Conservation (phyloP, 92 coral and sea anemone species). For the Parazoanthus atlanticus region DNA sequence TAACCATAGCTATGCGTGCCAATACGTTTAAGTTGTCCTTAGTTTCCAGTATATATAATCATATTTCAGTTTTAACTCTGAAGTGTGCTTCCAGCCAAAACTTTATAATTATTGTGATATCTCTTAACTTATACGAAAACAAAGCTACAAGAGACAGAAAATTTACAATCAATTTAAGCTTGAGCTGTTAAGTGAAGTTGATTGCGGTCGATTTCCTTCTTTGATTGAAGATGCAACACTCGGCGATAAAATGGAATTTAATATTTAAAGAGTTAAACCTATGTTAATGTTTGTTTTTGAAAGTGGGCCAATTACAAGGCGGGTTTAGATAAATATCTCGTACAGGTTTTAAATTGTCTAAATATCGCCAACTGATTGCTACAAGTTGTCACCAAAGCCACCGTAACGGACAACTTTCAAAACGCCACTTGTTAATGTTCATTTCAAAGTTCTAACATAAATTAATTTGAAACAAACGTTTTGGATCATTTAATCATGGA, state of each 20-base stretch:
- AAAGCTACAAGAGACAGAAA: not conserved
- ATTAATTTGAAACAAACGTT: no score
- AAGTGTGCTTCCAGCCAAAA: no score
- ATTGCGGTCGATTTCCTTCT: not conserved
- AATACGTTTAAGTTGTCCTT: no score
- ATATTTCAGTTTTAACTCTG: no score
- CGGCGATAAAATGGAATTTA: not conserved
- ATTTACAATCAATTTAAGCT: not conserved
- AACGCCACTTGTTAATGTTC: not conserved
- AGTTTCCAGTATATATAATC: no score
- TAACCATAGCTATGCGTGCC: no score
- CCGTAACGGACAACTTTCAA: not conserved
- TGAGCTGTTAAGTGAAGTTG: not conserved
- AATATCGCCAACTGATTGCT: not conserved
- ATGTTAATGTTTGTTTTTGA: not conserved
- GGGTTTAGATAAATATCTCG: not conserved
- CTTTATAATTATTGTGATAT: no score
- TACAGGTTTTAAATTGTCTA: not conserved
- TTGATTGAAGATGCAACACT: not conserved
- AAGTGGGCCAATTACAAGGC: not conserved
- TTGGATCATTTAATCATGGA: no score
- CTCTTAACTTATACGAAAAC: not conserved
- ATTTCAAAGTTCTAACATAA: no score
- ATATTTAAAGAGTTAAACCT: slow-evolving; percentile 1
- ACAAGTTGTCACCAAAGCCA: not conserved